phyloP scores from a whole-genome alignment of 2,888 invertebrate genomes.

The Endotricha flammealis region DNA sequence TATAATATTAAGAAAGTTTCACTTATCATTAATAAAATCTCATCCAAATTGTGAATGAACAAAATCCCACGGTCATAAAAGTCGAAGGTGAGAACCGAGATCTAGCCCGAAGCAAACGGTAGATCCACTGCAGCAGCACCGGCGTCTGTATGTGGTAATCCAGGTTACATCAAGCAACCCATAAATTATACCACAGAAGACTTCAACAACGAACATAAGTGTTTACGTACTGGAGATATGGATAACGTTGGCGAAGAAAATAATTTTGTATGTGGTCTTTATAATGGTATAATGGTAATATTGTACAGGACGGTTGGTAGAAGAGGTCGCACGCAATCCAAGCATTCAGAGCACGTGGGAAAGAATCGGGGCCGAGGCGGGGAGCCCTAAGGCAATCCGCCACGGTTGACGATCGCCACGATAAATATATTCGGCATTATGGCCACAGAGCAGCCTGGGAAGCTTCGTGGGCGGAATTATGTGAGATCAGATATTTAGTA shows the following conservation, averaged over 20 bases:
- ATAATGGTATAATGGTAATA: conserved; percentile 35
- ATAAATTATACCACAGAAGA: conserved; percentile 46
- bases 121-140: conserved; percentile 71
- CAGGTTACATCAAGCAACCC: conserved; percentile 31
- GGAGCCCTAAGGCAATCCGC: conserved; percentile 60
- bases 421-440: conserved; percentile 73
- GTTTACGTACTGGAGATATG: conserved; percentile 33
- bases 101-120: conserved; percentile 73
- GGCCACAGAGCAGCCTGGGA: conserved; percentile 47
- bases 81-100: conserved; percentile 61
- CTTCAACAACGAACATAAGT: conserved; percentile 17
- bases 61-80: conserved; percentile 71
- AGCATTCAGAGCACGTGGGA: conserved; percentile 77
- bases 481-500: conserved; percentile 16
- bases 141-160: conserved; percentile 42
- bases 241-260: conserved; percentile 18
- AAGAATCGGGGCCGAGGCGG: conserved; percentile 59
- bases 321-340: conserved; percentile 73
- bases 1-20: conserved; percentile 22
- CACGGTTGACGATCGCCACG: conserved; percentile 72
- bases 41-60: conserved; percentile 29
- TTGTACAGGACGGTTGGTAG: conserved; percentile 50
- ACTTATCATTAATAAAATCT: conserved; percentile 57
- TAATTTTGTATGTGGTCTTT: conserved; percentile 25
- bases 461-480: conserved; percentile 21